These are phyloP conservation scores for Poecilia velifera DNA, from an alignment of 2,797 vertebrate genomes.

Conservation along the genomic window DNA sequence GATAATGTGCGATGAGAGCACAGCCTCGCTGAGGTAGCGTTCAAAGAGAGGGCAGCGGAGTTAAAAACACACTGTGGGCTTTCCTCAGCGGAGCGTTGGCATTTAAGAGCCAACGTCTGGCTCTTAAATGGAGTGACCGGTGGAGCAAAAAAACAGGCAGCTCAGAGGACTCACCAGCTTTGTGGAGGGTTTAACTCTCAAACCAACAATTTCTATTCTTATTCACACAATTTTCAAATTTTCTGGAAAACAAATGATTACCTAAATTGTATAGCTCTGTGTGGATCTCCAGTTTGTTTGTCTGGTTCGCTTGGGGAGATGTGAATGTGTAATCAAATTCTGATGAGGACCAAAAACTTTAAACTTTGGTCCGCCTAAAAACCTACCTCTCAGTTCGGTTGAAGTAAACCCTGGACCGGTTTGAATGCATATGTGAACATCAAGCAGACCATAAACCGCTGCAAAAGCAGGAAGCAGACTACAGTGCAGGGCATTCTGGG, in stretches of 20 bases:
- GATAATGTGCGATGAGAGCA: slow-evolving; percentile 48
- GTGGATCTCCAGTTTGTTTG: not conserved
- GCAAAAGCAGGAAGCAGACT: no score
- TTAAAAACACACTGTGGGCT: slow-evolving; percentile 33
- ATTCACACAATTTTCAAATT: not conserved
- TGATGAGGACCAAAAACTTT: no score
- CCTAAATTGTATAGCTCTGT: not conserved
- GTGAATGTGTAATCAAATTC: no score
- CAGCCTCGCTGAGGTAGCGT: slow-evolving; percentile 27
- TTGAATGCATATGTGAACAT: no score
- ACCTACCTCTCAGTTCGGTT: no score
- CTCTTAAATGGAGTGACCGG: slow-evolving; percentile 34
- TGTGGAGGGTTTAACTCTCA: not conserved
- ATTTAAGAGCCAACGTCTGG: slow-evolving; percentile 41
- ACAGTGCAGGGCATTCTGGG: no score
- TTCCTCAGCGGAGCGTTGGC: slow-evolving; percentile 31
- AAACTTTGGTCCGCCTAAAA: no score
- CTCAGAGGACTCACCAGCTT: slow-evolving; percentile 17
- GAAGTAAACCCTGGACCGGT: no score
- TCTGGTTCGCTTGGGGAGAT: no score
- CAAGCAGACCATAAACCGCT: no score
- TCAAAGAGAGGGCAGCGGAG: slow-evolving; percentile 21
- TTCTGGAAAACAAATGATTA: not conserved
- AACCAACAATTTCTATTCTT: not conserved
- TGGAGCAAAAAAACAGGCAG: slow-evolving; percentile 39